Evolutionary conservation across 2,888 invertebrate species (phyloP).

Genomic region (Agrochola macilenta): DNA sequence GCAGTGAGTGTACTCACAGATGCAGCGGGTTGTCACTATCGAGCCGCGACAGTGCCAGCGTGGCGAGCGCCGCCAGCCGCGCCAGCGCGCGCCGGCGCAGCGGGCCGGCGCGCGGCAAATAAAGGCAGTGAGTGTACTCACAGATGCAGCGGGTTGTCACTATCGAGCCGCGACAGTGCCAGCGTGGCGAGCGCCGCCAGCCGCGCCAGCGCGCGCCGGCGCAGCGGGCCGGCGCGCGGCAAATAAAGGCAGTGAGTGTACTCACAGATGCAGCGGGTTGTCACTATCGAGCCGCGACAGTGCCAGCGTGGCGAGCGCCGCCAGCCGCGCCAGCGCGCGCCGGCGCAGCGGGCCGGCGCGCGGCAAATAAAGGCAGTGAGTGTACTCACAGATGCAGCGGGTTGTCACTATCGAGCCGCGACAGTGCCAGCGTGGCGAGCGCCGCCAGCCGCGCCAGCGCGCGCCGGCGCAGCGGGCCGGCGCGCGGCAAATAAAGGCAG

Average conservation of each 20-base stretch:
- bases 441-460: conserved; percentile 82
- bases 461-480: conserved; percentile 78
- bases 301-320: conserved; percentile 84
- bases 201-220: conserved; percentile 79
- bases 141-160: conserved; percentile 84
- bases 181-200: conserved; percentile 84
- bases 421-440: conserved; percentile 83
- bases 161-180: conserved; percentile 77
- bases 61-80: conserved; percentile 84
- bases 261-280: conserved; percentile 85
- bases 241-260: too few species aligned
- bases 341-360: conserved; percentile 80
- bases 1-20: conserved; percentile 76
- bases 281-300: conserved; percentile 76
- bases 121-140: conserved; percentile 72
- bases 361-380: too few species aligned
- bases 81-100: conserved; percentile 81
- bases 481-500: too few species aligned
- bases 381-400: conserved; percentile 82
- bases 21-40: conserved; percentile 83
- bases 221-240: conserved; percentile 81
- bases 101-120: conserved; percentile 79
- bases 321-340: conserved; percentile 80
- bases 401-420: conserved; percentile 78
- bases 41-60: conserved; percentile 77